Evolutionary conservation across 2,797 vertebrate species (phyloP), one percentile per base, ranked within the genome.

Genomic region (Sebastes oblongus): DNA sequence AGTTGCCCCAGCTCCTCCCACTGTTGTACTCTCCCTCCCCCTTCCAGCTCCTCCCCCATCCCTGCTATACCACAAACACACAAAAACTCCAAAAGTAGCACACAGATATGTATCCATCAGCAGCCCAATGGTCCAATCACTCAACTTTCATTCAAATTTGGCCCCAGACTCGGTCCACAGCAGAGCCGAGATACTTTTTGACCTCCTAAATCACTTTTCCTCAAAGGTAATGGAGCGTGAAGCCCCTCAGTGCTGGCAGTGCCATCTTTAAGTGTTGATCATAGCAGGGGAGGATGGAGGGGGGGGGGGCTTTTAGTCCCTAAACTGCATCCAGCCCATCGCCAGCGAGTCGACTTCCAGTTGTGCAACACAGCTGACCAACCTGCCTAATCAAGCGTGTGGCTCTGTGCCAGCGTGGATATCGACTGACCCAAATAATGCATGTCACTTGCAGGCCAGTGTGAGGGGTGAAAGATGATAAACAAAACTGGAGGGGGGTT

Each of bases 371-470:
- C 84, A 89, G 90, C 90, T 94, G 94, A 94, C 92, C 94, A 92
- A 89, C 83, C 88, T 92, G 88, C 88, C 90, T 91, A 95, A 94
- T 92, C 88, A 94, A 86, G 91, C 93, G 83, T 93, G 93, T 42
- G 81, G 85, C 82, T 81, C n/a, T 55, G 81, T 84, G 91, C 86
- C 78, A 84, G 81, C 70, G 20, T 67, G 78, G 79, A 74, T 87
- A 96, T 93, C 42, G 93, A 95, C 88, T 93, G 91, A 94, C 94
- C 94, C 90, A 88, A 80, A 94, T 94, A 90, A 75, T 67, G 52
- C 81, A 0, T 84, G 89, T 88, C 89, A 91, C 91, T 80, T 68
- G 85, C 81, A 77, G 85, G 72, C 72, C 88, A 85, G 2, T 30
- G 83, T 73, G 25, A 12, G 75, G 84, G 66, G 24, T 4, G 73